phyloP scores from a whole-genome alignment of 2,888 invertebrate species.

The Drosophila robusta region DNA sequence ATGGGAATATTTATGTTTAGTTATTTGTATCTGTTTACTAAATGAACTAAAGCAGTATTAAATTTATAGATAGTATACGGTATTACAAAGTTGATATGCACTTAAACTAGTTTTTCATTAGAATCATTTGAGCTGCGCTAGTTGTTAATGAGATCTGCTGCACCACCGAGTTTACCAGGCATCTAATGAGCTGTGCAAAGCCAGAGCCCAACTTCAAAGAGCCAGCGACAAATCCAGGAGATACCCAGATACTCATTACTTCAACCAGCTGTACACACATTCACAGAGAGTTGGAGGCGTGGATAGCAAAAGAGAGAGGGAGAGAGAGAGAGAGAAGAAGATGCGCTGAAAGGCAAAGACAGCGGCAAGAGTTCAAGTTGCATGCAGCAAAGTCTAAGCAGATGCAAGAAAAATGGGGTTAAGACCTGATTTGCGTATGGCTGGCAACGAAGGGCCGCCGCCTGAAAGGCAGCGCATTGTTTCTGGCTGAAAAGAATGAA shows the following conservation, averaged over 20 bases:
- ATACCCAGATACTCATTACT: conserved; percentile 53
- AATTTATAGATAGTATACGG: neutral
- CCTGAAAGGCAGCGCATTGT: conserved; percentile 67
- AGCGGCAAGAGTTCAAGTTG: conserved; percentile 62
- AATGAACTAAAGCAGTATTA: neutral
- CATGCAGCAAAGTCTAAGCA: conserved; percentile 52
- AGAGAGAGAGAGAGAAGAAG: neutral
- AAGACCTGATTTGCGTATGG: conserved; percentile 72
- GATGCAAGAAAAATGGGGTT: conserved; percentile 65
- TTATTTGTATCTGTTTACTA: too few relatives aligned
- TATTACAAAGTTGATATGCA: neutral
- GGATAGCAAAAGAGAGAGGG: neutral
- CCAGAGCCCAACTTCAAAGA: conserved; percentile 65
- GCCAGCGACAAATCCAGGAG: conserved; percentile 70
- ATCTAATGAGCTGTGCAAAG: conserved; percentile 53
- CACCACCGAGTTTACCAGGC: conserved; percentile 9
- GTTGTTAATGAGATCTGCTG: conserved; percentile 41
- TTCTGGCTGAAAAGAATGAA: conserved; percentile 42
- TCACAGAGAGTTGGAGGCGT: neutral
- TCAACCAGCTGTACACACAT: conserved; percentile 40
- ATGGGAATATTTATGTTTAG: too few relatives aligned
- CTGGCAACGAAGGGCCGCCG: conserved; percentile 42
- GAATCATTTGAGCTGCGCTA: conserved; percentile 29
- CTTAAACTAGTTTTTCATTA: conserved; percentile 20
- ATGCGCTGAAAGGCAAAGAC: conserved; percentile 38